Percentiles rank a stretch among this genome's conserved stretches.
Evolutionary conservation across 2,113 vertebrate genomes (phyloP).

Genomic region (Carassius gibelio): DNA sequence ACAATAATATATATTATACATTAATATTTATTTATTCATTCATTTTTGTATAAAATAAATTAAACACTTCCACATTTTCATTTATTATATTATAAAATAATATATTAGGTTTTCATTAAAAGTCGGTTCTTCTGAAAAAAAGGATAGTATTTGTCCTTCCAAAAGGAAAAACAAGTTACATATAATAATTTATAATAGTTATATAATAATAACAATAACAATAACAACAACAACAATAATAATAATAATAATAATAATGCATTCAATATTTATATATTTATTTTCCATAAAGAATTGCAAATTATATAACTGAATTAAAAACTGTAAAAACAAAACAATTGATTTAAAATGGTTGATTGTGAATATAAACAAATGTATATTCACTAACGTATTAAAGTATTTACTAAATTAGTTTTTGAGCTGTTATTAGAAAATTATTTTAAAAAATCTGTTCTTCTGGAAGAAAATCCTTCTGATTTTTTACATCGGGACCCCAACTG

Average conservation of each 20-base stretch:
- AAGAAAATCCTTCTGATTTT: conserved; percentile 2
- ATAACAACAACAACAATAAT: too few relatives aligned
- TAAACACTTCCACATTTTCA: too few relatives aligned
- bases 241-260: too few relatives aligned
- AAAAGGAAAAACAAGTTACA: neutral
- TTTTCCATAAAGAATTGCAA: neutral
- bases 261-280: too few relatives aligned
- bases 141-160: neutral
- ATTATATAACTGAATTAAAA: neutral
- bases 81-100: neutral
- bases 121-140: neutral
- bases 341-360: neutral
- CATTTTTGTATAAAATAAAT: too few relatives aligned
- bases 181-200: too few relatives aligned
- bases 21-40: too few relatives aligned
- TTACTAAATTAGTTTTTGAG: neutral
- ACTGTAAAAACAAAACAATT: neutral
- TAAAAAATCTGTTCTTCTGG: neutral
- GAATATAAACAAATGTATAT: too few relatives aligned
- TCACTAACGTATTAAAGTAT: neutral
- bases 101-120: neutral
- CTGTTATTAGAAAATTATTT: neutral
- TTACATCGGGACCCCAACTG: neutral
- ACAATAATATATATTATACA: neutral
- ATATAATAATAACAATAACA: too few relatives aligned